These are phyloP conservation scores for Echinops telfairi DNA, from an alignment of 2,113 vertebrate species.

Conservation along the genomic window DNA sequence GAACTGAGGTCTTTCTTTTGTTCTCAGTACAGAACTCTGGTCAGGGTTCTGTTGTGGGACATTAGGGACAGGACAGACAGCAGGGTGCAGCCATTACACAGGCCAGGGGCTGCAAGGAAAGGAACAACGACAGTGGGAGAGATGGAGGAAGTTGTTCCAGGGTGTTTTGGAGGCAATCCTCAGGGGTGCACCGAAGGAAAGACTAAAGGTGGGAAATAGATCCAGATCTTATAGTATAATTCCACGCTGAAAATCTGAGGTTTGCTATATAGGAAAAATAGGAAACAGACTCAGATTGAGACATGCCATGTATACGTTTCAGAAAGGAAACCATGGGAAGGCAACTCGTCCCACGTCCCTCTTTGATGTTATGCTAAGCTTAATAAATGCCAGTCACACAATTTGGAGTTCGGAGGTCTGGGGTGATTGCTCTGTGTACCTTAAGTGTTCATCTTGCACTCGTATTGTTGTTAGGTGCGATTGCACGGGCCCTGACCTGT, in stretches of 20 bases:
- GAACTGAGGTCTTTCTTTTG: not conserved
- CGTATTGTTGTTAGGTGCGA: too few species aligned
- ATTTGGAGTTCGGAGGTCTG: not conserved
- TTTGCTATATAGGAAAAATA: not conserved
- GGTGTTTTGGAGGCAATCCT: accelerated
- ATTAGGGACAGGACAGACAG: not conserved
- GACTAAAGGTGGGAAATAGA: not conserved
- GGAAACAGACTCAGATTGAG: not conserved
- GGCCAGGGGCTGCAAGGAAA: not conserved
- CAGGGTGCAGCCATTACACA: too few species aligned
- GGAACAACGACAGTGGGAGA: not conserved
- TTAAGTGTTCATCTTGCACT: too few species aligned
- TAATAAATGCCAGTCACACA: not conserved
- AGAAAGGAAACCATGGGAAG: not conserved
- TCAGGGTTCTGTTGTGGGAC: not conserved
- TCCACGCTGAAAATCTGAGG: not conserved
- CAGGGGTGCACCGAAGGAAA: not conserved
- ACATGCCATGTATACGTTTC: not conserved
- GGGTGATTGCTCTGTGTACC: too few species aligned
- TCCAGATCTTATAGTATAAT: not conserved
- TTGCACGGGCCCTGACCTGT: too few species aligned
- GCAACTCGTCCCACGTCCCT: too few species aligned
- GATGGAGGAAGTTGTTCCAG: not conserved
- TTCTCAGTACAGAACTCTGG: not conserved
- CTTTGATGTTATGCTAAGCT: not conserved